Evolutionary conservation across 2,797 vertebrate species (phyloP).

Genomic region (Oophaga sylvatica): DNA sequence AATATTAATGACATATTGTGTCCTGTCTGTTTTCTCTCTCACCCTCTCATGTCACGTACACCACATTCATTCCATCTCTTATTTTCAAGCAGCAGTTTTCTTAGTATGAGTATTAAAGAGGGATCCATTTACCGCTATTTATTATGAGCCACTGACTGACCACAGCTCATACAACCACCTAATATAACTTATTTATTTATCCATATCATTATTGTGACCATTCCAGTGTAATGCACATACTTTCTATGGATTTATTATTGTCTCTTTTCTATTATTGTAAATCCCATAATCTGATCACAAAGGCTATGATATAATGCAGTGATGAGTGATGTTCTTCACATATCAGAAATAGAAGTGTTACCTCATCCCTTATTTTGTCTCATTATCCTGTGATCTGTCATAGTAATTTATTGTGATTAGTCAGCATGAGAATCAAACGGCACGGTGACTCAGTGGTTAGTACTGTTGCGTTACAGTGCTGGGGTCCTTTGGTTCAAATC

Average conservation of each 20-base stretch:
- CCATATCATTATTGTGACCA: neutral
- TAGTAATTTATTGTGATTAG: no score
- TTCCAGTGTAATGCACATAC: neutral
- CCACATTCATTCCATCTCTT: slow-evolving; percentile 33
- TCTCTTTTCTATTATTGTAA: neutral
- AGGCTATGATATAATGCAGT: neutral
- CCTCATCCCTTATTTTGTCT: neutral
- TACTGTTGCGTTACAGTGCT: no score
- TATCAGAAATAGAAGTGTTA: neutral
- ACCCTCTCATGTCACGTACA: slow-evolving; percentile 45
- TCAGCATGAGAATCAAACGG: no score
- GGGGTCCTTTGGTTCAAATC: no score
- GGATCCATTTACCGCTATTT: slow-evolving; percentile 5
- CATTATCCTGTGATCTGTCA: neutral
- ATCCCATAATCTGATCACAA: neutral
- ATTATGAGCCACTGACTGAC: slow-evolving; percentile 21
- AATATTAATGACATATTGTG: slow-evolving; percentile 39
- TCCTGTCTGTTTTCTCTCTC: slow-evolving; percentile 50
- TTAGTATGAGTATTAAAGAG: slow-evolving; percentile 15
- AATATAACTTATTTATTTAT: neutral
- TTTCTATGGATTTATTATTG: neutral
- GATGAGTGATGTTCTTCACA: neutral
- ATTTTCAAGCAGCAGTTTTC: slow-evolving; percentile 21
- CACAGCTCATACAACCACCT: neutral
- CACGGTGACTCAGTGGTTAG: no score